Evolutionary conservation across 2,797 vertebrate species (phyloP), one percentile per base, ranked within the genome.

Genomic region (Psittacula echo): DNA sequence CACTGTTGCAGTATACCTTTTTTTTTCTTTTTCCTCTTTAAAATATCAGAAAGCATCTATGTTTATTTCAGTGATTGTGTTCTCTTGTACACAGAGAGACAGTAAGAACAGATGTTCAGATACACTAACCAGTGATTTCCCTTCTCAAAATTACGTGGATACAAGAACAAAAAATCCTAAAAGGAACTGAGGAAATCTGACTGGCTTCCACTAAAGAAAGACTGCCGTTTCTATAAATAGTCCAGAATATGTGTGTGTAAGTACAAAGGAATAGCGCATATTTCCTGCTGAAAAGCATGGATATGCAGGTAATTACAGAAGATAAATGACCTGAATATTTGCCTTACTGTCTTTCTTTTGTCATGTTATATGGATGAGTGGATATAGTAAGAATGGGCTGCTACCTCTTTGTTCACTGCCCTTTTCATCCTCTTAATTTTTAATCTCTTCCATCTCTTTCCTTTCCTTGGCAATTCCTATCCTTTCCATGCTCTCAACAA

Each of bases 161-260:
- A 68, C 56, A 79, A 77, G 74, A 94, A 84, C 30, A 91, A 72
- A 72, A 24, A 22, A 53, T 93, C 75, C 84, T 85, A 71, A 72
- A 75, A 94, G 51, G 86, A 74, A 75, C 67, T 75, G 41, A 91
- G 86, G 66, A 88, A 85, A 77, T 76, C 74, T 92, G 86, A 90
- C 2, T 94, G 72, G 82, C 83, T 97, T 97, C 94, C 88, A 71
- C 88, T 76, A 81, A 87, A 89, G 87, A 84, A 86, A 90, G 85
- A 66, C 71, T 87, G 86, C 62, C 0, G 4, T 80, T 94, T 91
- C 94, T 96, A 92, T 95, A 92, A 96, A 97, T 91, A 95, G 93
- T 53, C 68, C 66, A 47, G 80, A 12, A 56, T 66, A 30, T 68
- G 53, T 1, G 9, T 70, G 70, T 93, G n/a, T 58, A 93, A 85